These are phyloP conservation scores for Ascidia mentula DNA, from an alignment of 23 tunicate genomes.

Conservation along the genomic window DNA sequence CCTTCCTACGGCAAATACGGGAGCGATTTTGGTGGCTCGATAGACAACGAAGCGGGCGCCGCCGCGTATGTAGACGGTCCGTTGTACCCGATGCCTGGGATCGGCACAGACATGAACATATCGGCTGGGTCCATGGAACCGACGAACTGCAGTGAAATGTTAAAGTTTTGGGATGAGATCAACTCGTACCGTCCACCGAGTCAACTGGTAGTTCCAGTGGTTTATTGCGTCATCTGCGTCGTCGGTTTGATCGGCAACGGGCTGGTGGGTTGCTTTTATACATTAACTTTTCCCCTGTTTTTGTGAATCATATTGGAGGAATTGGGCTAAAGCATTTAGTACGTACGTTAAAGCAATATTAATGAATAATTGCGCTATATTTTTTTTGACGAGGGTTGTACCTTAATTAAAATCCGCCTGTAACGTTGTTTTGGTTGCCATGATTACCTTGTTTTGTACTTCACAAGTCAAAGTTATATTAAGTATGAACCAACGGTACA, in stretches of 20 bases:
- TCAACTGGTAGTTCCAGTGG: constrained; percentile 11
- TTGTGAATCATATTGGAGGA: no score
- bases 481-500: no score
- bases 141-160: not conserved
- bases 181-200: not conserved
- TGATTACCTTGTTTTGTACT: no score
- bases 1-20: not conserved
- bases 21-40: not conserved
- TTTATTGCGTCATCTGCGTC: constrained; percentile 23
- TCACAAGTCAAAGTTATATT: no score
- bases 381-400: no score
- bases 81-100: not conserved
- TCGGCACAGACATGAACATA: not conserved
- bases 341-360: no score
- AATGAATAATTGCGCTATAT: no score
- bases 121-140: not conserved
- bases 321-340: no score
- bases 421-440: no score
- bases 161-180: not conserved
- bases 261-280: constrained; percentile 15
- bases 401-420: no score
- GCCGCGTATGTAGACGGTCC: not conserved
- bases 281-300: not conserved
- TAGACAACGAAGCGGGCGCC: constrained; percentile 4
- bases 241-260: constrained; percentile 35